Evolutionary conservation across 2,113 vertebrate genomes (phyloP), one percentile per base, ranked within the genome.

Genomic region (Carassius carassius): DNA sequence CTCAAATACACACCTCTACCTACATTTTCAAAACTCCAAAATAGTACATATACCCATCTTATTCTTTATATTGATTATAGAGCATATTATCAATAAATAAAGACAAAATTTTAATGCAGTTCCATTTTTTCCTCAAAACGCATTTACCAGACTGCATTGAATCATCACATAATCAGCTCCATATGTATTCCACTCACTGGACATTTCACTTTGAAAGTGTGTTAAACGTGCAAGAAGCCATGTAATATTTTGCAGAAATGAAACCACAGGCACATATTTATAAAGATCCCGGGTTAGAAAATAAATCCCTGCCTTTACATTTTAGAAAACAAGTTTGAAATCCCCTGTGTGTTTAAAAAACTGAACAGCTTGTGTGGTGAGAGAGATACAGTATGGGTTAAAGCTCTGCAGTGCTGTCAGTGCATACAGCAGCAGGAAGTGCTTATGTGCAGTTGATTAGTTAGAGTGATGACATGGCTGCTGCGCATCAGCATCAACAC

Each of bases 381-480:
- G 49, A 32, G 74, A 19, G 13, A 76, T 10, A 21, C 32, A 70
- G 67, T 37, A 21, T 78, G 54, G 8, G 19, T n/a, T 78, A 58
- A 60, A 60, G 76, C 54, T 60, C 32, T 78, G 76, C 76, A 37
- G 54, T 60, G 29, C 17, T 78, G 14, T 35, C 47, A 54, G 25
- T 76, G 47, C 23, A 76, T 76, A 32, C 17, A 77, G 32, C 19
- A 78, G 54, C 76, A 60, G 76, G 54, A 78, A 41, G 19, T 60
- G 29, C 54, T 77, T n/a, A 78, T 78, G 54, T 56, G 49, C 63
- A 67, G 25, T 16, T 67, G 63, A 17, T 51, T 14, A 51, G 23
- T 75, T 56, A 51, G 3, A 76, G 49, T 76, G 49, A 76, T 76
- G 75, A 76, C 75, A 56, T 77, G 16, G 49, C 51, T 77, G 9